phyloP scores from a whole-genome alignment of 2,888 invertebrate genomes.

The Coleophora deauratella region DNA sequence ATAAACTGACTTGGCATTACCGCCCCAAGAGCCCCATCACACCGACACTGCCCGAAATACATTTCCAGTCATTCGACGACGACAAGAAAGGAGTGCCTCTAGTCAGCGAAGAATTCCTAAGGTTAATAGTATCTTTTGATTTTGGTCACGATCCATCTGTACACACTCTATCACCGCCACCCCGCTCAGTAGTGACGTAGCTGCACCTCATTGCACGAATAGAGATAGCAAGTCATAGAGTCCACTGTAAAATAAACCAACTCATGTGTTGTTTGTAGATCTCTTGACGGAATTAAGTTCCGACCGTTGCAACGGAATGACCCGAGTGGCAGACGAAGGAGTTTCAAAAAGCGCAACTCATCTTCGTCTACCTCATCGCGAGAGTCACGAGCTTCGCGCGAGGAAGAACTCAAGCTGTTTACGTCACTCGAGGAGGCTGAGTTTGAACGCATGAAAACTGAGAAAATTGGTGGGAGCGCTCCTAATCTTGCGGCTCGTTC shows the following conservation, averaged over 20 bases:
- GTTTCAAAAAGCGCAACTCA: conserved; percentile 75
- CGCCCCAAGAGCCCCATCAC: conserved; percentile 54
- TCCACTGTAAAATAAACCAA: conserved; percentile 57
- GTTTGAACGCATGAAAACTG: conserved; percentile 51
- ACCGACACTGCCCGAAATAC: conserved; percentile 53
- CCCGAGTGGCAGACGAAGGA: conserved; percentile 75
- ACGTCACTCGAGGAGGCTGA: conserved; percentile 78
- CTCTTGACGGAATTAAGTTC: conserved; percentile 78
- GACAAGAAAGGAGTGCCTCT: conserved; percentile 41
- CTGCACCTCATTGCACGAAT: conserved; percentile 35
- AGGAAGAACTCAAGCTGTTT: conserved; percentile 77
- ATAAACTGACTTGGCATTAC: conserved; percentile 64
- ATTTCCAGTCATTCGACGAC: conserved; percentile 72
- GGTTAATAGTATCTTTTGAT: conserved; percentile 57
- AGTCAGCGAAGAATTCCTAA: conserved; percentile 66
- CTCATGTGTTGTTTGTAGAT: conserved; percentile 69
- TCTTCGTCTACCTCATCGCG: conserved; percentile 76
- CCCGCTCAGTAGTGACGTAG: conserved; percentile 42
- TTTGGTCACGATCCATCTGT: conserved; percentile 33
- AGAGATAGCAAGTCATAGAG: conserved; percentile 32
- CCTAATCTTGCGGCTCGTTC: conserved; percentile 68
- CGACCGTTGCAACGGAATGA: conserved; percentile 76
- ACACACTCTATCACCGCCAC: conserved; percentile 29
- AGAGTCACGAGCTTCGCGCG: conserved; percentile 76
- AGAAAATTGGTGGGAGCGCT: conserved; percentile 46